Evolutionary conservation across 1,140 invertebrate species (phyloP).

Genomic region (Cherax destructor): DNA sequence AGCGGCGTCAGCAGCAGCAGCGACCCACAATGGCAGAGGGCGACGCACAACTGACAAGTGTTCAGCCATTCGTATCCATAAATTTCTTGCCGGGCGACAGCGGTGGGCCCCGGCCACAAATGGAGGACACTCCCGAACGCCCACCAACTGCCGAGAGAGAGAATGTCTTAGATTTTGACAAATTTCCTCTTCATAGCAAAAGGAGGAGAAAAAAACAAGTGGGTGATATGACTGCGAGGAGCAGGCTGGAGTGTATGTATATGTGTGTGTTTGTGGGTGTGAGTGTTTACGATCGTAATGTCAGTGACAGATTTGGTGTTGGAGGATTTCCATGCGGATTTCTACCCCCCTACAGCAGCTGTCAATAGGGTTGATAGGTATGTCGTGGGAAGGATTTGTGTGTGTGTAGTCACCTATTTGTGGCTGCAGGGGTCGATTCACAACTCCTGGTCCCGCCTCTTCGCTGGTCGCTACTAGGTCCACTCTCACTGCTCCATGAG

Average conservation of each 20-base stretch:
- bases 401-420: background rate
- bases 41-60: slow-evolving; percentile 22
- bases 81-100: slow-evolving; percentile 27
- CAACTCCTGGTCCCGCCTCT: no score
- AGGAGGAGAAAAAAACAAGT: background rate
- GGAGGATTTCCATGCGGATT: background rate
- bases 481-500: no score
- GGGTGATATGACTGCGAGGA: background rate
- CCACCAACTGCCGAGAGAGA: background rate
- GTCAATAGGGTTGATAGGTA: background rate
- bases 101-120: slow-evolving; percentile 10
- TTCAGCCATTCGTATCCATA: slow-evolving; percentile 27
- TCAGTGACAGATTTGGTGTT: background rate
- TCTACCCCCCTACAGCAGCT: background rate
- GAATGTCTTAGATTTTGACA: background rate
- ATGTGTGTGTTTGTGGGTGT: background rate
- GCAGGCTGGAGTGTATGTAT: background rate
- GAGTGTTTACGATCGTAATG: background rate
- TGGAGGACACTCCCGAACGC: slow-evolving; percentile 7
- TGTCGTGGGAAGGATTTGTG: background rate
- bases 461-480: no score
- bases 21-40: background rate
- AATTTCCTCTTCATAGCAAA: background rate
- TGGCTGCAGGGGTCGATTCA: no score
- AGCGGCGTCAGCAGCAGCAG: background rate